Percentiles rank a stretch among this genome's conserved stretches.
Evolutionary conservation across 2,113 vertebrate genomes (phyloP).

Genomic region (Melierax canorus): DNA sequence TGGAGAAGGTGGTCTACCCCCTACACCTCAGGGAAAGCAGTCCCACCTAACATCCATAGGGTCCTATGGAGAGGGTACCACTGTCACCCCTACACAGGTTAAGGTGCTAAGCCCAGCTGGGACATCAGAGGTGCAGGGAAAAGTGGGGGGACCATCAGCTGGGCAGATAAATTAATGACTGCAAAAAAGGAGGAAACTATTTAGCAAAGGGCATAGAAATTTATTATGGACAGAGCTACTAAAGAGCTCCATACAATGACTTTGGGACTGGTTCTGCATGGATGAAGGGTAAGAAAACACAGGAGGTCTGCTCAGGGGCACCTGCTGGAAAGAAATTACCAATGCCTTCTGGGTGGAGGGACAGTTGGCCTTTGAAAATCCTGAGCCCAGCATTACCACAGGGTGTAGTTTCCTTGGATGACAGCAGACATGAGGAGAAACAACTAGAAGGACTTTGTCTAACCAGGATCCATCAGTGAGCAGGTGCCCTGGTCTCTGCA

Average conservation of each 20-base stretch:
- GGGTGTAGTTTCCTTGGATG: not conserved
- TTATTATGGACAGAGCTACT: slow-evolving; percentile 34
- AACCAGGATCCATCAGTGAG: not conserved
- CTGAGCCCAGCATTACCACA: not conserved
- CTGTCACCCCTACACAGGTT: not conserved
- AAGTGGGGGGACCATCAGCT: not conserved
- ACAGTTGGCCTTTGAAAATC: not conserved
- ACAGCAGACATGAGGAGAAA: not conserved
- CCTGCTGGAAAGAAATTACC: not conserved
- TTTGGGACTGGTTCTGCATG: not conserved
- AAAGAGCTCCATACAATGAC: not conserved
- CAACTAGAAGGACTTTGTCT: not conserved
- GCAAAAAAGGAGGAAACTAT: not conserved
- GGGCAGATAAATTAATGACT: not conserved
- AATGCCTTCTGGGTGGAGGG: not conserved
- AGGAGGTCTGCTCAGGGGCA: not conserved
- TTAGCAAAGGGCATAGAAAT: slow-evolving; percentile 51
- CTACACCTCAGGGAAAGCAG: not conserved
- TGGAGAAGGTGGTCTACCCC: not conserved
- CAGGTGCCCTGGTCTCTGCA: not conserved
- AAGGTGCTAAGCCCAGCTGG: not conserved
- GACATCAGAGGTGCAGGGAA: not conserved
- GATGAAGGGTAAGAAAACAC: not conserved
- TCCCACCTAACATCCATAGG: not conserved
- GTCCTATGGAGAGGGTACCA: not conserved